Base-by-base conservation (phyloP, 2,797 vertebrate species). In the Xenopus petersii region DNA sequence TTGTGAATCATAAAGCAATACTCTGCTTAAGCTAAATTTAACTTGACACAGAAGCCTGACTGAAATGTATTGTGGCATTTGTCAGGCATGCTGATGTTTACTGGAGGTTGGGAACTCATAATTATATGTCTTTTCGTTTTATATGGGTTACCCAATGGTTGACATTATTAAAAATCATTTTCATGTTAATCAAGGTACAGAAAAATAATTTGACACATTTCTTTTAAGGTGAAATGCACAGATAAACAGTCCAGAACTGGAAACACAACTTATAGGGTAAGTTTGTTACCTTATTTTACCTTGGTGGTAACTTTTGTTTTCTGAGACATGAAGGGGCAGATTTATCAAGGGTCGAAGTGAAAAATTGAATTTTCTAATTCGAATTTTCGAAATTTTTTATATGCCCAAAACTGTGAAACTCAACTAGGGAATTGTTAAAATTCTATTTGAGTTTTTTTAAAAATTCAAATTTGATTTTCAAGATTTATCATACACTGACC, bases 151-250 rank as follows among this genome's bases (percentile, higher is more conserved):
- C 80, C 83, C 2, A 1, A 62, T 63, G 70, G 82, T 79, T 86
- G 86, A 79, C 79, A 86, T 77, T 82, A 85, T 86, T 81, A 84
- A 86, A 86, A 75, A 79, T 36, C 76, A 81, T 81, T 86, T 80
- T 80, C 72, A 80, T 87, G 81, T n/a, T 87, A 85, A 91, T 89
- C 87, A 86, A 74, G 80, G 60, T 81, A 74, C 70, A 79, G 81
- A 51, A 64, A 76, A 73, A 72, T 56, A 77, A 80, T 75, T 84
- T 81, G 79, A 87, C 82, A 24, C 67, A 46, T 42, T 85, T 74
- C 67, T 70, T 71, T 13, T 83, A 82, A 12, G 42, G 24, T 60
- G 55, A 30, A 65, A 26, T 9, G 15, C 47, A 54, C 6, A 51
- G 8, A 49, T 33, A 71, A 10, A 55, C 65, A 59, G 36, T 12